These are phyloP conservation scores for Campoplex capitator DNA, from an alignment of 2,888 invertebrate species.

Conservation along the genomic window DNA sequence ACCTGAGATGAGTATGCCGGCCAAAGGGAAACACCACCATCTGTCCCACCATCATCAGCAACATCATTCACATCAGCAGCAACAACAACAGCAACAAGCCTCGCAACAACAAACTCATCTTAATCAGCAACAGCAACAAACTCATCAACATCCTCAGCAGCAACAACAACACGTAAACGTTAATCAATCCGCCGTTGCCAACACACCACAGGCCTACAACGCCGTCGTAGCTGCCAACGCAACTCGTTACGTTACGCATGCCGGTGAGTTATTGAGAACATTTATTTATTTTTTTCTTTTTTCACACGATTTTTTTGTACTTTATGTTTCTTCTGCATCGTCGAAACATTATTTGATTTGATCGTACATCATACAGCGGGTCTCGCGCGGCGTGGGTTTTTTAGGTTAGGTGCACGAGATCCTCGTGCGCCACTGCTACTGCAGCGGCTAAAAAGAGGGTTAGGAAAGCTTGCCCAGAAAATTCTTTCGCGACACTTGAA, in stretches of 20 bases:
- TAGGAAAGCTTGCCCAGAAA: conserved; percentile 34
- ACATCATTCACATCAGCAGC: conserved; percentile 71
- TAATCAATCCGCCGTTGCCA: conserved; percentile 75
- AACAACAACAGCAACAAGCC: conserved; percentile 62
- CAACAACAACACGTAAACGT: conserved; percentile 76
- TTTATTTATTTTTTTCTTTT: background rate
- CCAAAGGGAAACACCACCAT: conserved; percentile 80
- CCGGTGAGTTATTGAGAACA: conserved; percentile 75
- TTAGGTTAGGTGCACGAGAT: conserved; percentile 64
- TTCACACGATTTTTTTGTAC: background rate
- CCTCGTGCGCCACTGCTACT: conserved; percentile 58
- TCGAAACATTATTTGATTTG: background rate
- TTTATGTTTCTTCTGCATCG: conserved; percentile 1
- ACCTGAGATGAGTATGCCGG: conserved; percentile 81
- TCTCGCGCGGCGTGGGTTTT: conserved; percentile 48
- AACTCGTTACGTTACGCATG: conserved; percentile 76
- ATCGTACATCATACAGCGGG: background rate
- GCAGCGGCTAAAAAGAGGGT: conserved; percentile 17
- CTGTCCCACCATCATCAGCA: conserved; percentile 78
- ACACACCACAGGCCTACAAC: conserved; percentile 77
- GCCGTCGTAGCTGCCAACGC: conserved; percentile 76
- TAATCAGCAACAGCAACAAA: conserved; percentile 72
- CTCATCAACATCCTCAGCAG: conserved; percentile 73
- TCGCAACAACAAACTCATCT: conserved; percentile 72
- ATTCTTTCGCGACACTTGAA: conserved; percentile 6